Base-by-base conservation (phyloP, 2,888 invertebrate species). In the Acrobasis suavella region DNA sequence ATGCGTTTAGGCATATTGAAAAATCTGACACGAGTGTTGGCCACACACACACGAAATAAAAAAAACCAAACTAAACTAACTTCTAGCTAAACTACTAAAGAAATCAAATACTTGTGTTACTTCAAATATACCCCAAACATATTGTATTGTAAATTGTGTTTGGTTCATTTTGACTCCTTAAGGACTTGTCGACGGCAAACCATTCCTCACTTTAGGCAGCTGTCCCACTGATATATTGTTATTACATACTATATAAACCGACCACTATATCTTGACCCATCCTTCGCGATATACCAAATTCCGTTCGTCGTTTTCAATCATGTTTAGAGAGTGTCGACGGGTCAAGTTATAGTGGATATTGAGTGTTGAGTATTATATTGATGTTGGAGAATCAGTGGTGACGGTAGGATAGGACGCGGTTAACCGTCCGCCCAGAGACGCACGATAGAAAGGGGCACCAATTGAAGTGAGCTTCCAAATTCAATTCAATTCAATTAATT, bases 141-240 rank as follows among this genome's bases (percentile, higher is more conserved):
- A 16, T 14, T 56, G 42, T 56, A 46, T 22, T 56, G 17, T 56
- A 46, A 17, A 46, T 42, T 22, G 17, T 55, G 49, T 62, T 39
- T 52, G 51, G 52, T 58, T 62, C 49, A 62, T 62, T 42, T 58
- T 52, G 72, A 74, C 68, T 81, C 78, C 80, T 77, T 67, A 70
- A 72, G 74, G 80, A 75, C 60, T 64, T 62, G 67, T 67, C 73
- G 75, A 77, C 80, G 72, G 67, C 59, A 62, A 63, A 75, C 79
- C 76, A 83, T 84, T 82, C 77, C 70, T 83, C 83, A 83, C 75
- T 76, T 80, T 82, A 76, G 78, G 78, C 79, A 76, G 73, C 77
- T 79, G 81, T 81, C 82, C 69, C 65, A 69, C 74, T 81, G 82
- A 82, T 79, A 77, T 81, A 83, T 83, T 71, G 78, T 80, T 80